Evolutionary conservation across 2,888 invertebrate species (phyloP).

Genomic region (Limnephilus lunatus): DNA sequence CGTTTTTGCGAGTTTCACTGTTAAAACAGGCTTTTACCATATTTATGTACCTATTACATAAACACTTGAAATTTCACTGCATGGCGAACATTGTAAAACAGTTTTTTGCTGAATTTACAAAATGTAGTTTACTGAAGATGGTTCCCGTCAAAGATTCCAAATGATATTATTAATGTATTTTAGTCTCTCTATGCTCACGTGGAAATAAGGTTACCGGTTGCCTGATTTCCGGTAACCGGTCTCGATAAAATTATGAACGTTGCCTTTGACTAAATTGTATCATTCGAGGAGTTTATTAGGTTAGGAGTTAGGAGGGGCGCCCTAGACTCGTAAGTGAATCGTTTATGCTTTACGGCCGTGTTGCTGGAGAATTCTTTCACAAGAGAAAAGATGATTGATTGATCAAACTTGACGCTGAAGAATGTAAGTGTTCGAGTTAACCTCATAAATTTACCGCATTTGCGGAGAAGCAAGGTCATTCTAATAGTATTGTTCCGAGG

Average conservation of each 20-base stretch:
- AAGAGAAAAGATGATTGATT: background rate
- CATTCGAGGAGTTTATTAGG: background rate
- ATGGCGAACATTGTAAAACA: no score
- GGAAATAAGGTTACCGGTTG: background rate
- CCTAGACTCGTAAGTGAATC: background rate
- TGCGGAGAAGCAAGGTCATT: background rate
- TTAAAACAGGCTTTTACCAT: no score
- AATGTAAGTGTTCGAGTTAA: background rate
- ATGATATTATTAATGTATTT: background rate
- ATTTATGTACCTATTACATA: no score
- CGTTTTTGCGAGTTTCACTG: no score
- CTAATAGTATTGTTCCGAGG: background rate
- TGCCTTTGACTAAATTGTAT: constrained; percentile 2
- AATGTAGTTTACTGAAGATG: background rate
- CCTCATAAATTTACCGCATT: background rate
- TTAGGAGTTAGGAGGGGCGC: background rate
- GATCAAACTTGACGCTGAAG: background rate
- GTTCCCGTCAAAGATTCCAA: background rate
- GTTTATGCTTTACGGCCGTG: background rate
- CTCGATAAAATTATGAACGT: background rate
- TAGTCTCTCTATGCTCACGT: background rate
- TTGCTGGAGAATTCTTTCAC: background rate
- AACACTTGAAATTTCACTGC: no score
- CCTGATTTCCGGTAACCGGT: constrained; percentile 2
- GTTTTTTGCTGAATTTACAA: no score